Percentiles rank a stretch among this genome's conserved stretches.
These are phyloP conservation scores for Emydura subglobosa DNA, from an alignment of 2,113 vertebrate genomes.

Conservation along the genomic window DNA sequence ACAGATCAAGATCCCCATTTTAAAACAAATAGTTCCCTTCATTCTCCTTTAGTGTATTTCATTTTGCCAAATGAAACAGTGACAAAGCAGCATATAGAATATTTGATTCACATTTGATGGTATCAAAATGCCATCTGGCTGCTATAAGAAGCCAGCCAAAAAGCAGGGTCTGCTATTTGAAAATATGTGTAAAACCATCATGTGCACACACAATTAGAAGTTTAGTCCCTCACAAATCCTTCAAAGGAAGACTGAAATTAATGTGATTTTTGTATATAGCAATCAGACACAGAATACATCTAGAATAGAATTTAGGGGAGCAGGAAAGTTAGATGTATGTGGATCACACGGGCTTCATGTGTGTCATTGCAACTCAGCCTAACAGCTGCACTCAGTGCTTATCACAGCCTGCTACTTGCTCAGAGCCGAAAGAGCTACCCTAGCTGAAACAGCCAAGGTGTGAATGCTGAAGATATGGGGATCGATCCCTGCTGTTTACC, in stretches of 20 bases:
- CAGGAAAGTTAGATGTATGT: fast-evolving
- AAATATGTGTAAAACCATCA: background rate
- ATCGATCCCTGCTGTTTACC: background rate
- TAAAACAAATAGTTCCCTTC: background rate
- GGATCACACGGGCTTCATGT: background rate
- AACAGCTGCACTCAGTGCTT: background rate
- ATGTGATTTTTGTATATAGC: background rate
- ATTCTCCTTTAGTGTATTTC: background rate
- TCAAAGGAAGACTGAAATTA: background rate
- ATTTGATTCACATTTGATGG: background rate
- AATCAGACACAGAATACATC: fast-evolving
- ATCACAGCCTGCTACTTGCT: background rate
- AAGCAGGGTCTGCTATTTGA: background rate
- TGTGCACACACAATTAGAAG: background rate
- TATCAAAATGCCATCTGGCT: background rate
- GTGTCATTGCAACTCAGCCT: background rate
- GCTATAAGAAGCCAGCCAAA: background rate
- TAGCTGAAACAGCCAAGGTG: background rate
- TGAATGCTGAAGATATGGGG: background rate
- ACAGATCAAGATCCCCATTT: background rate
- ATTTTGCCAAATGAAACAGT: background rate
- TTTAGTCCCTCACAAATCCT: background rate
- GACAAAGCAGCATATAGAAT: background rate
- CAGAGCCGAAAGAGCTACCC: background rate
- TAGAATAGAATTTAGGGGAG: background rate